phyloP scores from a whole-genome alignment of 2,888 invertebrate genomes.

The Dilophus febrilis region DNA sequence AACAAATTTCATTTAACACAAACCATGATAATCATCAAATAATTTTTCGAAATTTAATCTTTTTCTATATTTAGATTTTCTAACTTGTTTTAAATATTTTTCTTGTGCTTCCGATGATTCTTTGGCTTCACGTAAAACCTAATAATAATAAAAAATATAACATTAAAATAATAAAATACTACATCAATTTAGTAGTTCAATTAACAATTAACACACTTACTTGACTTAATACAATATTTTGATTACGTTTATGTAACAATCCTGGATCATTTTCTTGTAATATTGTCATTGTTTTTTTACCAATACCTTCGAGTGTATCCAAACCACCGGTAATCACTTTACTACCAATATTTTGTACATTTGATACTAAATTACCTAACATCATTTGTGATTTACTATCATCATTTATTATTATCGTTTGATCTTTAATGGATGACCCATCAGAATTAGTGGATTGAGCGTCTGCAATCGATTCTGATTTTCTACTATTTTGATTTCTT shows the following conservation, averaged over 20 bases:
- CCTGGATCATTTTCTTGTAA: constrained; percentile 86
- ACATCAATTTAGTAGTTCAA: no score
- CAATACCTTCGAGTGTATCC: constrained; percentile 81
- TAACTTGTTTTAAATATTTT: constrained; percentile 19
- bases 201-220: constrained; percentile 11
- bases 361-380: constrained; percentile 15
- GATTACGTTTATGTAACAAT: constrained; percentile 43
- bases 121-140: constrained; percentile 49
- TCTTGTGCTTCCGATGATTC: constrained; percentile 38
- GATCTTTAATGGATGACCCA: constrained; percentile 7
- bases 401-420: not conserved
- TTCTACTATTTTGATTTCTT: constrained; percentile 12
- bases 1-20: no score
- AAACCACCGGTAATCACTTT: constrained; percentile 64
- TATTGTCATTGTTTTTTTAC: constrained; percentile 88
- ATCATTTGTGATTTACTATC: constrained; percentile 3
- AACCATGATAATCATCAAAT: constrained; percentile 77
- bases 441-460: constrained; percentile 6
- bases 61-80: constrained; percentile 23
- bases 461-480: constrained; percentile 8
- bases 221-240: constrained; percentile 23
- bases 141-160: constrained; percentile 24
- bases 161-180: not conserved
- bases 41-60: constrained; percentile 56
- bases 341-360: constrained; percentile 32